Evolutionary conservation across 2,888 invertebrate species (phyloP), one percentile per base, ranked within the genome.

Genomic region (Geophilus truncorum): DNA sequence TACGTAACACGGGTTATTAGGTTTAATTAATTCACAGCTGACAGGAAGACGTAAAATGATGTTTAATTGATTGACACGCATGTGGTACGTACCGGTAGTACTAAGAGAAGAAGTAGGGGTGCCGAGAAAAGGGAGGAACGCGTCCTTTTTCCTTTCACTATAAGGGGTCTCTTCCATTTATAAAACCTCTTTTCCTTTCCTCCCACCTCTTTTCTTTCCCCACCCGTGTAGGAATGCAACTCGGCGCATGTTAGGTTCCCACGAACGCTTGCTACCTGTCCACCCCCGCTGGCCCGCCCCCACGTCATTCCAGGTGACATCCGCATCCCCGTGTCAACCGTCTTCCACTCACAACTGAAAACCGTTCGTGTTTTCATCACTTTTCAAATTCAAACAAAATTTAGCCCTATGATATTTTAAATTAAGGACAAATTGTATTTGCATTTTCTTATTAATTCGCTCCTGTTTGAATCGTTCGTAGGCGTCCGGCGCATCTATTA

Each of bases 301-400:
- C 57, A 62, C 57, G 57, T 62, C 57, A 62, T 62, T 62, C 23
- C 10, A 62, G 57, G 57, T 62, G 57, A 62, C 57, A 62, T 62
- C 57, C 57, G 57, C 57, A 18, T 62, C 57, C 21, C 57, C 10
- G 57, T 62, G 25, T 28, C 30, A 76, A 76, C 76, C 76, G 28
- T 76, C n/a, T n/a, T n/a, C n/a, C n/a, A n/a, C n/a, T n/a, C n/a
- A n/a, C n/a, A n/a, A n/a, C n/a, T n/a, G n/a, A n/a, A n/a, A n/a
- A n/a, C n/a, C n/a, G n/a, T n/a, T n/a, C n/a, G n/a, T n/a, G n/a
- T n/a, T n/a, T n/a, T n/a, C n/a, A n/a, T n/a, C n/a, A n/a, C n/a
- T n/a, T n/a, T n/a, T n/a, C n/a, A n/a, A n/a, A n/a, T n/a, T n/a
- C 5, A 70, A 6, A 12, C 70, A 4, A 4, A 25, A 10, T 25